Base-by-base conservation (phyloP, 2,888 invertebrate species). In the Trachelus troglodyta region DNA sequence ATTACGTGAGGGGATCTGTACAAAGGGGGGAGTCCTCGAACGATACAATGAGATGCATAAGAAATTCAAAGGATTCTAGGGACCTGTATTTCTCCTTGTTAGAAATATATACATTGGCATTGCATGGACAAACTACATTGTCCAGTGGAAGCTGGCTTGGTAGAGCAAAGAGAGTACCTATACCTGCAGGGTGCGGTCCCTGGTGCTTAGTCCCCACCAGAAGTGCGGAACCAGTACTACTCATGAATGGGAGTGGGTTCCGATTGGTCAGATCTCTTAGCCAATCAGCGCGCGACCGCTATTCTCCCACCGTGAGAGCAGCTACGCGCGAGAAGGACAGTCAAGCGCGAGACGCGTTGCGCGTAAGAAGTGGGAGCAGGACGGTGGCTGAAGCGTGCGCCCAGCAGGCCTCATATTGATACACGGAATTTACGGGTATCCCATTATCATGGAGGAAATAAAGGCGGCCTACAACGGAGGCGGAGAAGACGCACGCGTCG, bases 191-290 rank as follows among this genome's bases (percentile, higher is more conserved):
- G 78, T 78, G 78, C 78, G 78, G 78, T 76, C 35, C 35, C 37
- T 73, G 75, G 71, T 40, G 69, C 69, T 69, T 31, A 69, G 69
- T 79, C 81, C 83, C 81, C 76, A 77, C 80, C 81, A 82, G 81
- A 79, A 79, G 77, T 75, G 80, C 83, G 82, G 82, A 84, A 84
- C 82, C 84, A 80, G 76, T 79, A 81, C 85, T 84, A 88, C 88
- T 89, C 87, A 89, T 89, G 89, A 89, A 89, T 89, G 89, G 87
- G 84, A 89, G 86, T 89, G 83, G 77, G 81, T 83, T 79, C 83
- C 79, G 82, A 89, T 89, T 89, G 89, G 89, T 81, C 80, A 81
- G 75, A 34, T 77, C 76, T 77, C 80, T 84, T 83, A 84, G 85
- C 88, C 87, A 87, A 86, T 87, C 82, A 84, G 81, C 83, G 83